These are phyloP conservation scores for Sylvilagus floridanus DNA, from an alignment of 2,797 vertebrate species.

Conservation along the genomic window DNA sequence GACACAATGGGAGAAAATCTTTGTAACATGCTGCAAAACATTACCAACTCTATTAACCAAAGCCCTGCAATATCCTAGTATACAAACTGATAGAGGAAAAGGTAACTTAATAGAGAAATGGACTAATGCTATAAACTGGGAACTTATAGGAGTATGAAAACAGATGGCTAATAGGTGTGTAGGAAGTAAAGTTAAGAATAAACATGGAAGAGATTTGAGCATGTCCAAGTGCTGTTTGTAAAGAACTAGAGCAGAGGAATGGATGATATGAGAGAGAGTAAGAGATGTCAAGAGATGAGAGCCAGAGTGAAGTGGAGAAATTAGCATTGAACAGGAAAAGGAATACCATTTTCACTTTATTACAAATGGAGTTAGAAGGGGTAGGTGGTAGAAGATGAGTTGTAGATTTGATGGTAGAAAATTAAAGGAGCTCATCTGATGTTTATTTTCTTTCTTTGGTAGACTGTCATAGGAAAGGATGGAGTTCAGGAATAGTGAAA, in stretches of 20 bases:
- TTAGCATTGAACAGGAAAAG: background rate
- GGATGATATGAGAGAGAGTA: fast-evolving
- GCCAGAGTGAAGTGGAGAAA: background rate
- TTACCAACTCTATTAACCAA: background rate
- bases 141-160: background rate
- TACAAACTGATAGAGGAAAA: background rate
- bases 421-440: background rate
- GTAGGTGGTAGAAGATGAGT: no score
- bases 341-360: background rate
- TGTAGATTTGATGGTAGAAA: background rate
- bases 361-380: background rate
- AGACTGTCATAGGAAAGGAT: background rate
- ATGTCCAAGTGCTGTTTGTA: background rate
- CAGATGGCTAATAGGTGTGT: background rate
- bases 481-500: slow-evolving; percentile 1
- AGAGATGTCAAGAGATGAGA: background rate
- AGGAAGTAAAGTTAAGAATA: background rate
- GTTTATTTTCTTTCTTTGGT: background rate
- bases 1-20: background rate
- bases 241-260: background rate
- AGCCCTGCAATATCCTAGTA: background rate
- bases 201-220: background rate
- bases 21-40: background rate
- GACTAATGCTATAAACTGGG: background rate
- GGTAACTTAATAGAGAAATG: background rate